Evolutionary conservation across 2,888 invertebrate species (phyloP).

Genomic region (Punctoribates punctum): DNA sequence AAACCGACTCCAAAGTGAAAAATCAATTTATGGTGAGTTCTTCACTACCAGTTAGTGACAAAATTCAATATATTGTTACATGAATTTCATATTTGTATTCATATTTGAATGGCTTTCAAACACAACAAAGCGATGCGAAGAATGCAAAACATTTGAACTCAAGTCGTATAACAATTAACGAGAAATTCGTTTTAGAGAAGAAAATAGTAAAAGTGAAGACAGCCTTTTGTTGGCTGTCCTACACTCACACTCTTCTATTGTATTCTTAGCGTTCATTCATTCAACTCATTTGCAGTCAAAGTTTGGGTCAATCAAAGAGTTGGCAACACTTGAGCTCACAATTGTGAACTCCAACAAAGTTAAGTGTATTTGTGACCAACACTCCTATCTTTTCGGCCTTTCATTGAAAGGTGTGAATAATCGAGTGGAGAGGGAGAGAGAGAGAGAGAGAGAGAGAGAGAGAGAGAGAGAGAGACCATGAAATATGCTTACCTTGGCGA

Average conservation of each 20-base stretch:
- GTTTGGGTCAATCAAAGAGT: neutral
- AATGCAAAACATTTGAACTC: neutral
- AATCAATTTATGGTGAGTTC: too few species aligned
- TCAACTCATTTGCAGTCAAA: too few species aligned
- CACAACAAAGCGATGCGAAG: neutral
- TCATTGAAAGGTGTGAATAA: slow-evolving; percentile 1
- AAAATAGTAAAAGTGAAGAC: too few species aligned
- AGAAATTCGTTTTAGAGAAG: too few species aligned
- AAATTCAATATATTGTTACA: too few species aligned
- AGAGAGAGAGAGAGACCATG: too few species aligned
- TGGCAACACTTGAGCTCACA: neutral
- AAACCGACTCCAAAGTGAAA: too few species aligned
- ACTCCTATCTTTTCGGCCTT: neutral
- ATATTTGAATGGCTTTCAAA: too few species aligned
- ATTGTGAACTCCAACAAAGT: neutral
- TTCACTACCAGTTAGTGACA: too few species aligned
- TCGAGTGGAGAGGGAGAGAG: neutral
- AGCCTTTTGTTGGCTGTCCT: too few species aligned
- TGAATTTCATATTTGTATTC: too few species aligned
- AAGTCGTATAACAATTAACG: neutral
- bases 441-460: slow-evolving; percentile 16
- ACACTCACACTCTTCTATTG: neutral
- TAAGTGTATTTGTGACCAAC: slow-evolving; percentile 1
- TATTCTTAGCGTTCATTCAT: neutral
- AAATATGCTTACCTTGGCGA: too few species aligned